phyloP scores from a whole-genome alignment of 2,113 vertebrate species.

The Chamaetylas fuelleborni region DNA sequence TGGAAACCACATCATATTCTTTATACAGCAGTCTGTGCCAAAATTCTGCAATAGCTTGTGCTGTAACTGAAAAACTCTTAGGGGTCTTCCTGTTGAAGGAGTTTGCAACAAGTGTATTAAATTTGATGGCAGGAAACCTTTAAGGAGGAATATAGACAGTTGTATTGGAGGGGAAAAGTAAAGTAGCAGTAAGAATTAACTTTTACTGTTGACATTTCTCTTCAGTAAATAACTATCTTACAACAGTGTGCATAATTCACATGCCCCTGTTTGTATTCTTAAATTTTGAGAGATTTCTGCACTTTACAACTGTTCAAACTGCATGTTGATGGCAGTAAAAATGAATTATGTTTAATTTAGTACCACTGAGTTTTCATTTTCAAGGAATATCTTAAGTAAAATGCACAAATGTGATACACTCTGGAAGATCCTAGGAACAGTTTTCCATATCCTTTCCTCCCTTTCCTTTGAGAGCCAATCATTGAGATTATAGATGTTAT shows the following conservation, averaged over 20 bases:
- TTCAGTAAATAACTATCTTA: neutral
- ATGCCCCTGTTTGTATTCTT: neutral
- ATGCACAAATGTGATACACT: neutral
- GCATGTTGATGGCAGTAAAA: neutral
- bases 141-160: neutral
- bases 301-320: neutral
- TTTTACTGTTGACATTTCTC: conserved; percentile 20
- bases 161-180: neutral
- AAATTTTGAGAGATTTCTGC: neutral
- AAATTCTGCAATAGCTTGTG: neutral
- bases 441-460: neutral
- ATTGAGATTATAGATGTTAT: neutral
- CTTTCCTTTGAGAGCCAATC: neutral
- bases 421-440: neutral
- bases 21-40: neutral
- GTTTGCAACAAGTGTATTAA: neutral
- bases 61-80: neutral
- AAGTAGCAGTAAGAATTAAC: neutral
- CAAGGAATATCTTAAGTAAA: neutral
- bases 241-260: neutral
- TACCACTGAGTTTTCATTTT: neutral
- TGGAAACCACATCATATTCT: neutral
- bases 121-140: neutral
- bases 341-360: neutral
- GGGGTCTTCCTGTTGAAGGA: neutral